Conservation (phyloP, 2,797 vertebrate species). For the Danio tinwini region DNA sequence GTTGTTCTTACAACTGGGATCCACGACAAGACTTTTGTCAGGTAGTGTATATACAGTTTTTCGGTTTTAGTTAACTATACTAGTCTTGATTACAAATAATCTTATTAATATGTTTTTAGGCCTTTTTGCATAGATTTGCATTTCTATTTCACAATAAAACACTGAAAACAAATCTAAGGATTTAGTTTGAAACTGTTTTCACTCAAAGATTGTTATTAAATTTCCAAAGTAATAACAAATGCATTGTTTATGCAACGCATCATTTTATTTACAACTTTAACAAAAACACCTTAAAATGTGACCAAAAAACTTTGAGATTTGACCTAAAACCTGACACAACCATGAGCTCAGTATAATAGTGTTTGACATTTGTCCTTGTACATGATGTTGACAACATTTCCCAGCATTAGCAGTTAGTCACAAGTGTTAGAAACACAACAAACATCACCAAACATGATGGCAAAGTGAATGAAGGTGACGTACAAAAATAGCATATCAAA, state of each 20-base stretch:
- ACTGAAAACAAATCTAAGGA: background rate
- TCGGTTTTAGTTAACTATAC: too few species aligned
- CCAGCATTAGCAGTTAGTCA: background rate
- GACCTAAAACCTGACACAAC: background rate
- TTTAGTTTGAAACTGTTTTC: too few species aligned
- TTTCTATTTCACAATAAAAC: background rate
- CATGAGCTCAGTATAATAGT: background rate
- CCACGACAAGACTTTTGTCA: too few species aligned
- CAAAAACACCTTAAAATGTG: too few species aligned
- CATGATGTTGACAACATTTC: background rate
- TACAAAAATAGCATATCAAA: background rate
- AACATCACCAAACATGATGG: background rate
- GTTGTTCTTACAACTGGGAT: too few species aligned
- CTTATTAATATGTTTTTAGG: background rate
- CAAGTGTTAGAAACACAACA: background rate
- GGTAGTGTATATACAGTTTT: too few species aligned
- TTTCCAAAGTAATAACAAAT: background rate
- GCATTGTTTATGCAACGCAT: too few species aligned
- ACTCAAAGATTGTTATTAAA: background rate
- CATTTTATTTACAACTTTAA: background rate
- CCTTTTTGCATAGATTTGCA: background rate
- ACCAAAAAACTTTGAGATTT: background rate
- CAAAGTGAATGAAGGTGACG: constrained; percentile 7
- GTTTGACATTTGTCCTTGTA: background rate
- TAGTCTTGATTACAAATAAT: too few species aligned